Conservation (phyloP, 2,797 vertebrate species). For the Serranus cabrilla region DNA sequence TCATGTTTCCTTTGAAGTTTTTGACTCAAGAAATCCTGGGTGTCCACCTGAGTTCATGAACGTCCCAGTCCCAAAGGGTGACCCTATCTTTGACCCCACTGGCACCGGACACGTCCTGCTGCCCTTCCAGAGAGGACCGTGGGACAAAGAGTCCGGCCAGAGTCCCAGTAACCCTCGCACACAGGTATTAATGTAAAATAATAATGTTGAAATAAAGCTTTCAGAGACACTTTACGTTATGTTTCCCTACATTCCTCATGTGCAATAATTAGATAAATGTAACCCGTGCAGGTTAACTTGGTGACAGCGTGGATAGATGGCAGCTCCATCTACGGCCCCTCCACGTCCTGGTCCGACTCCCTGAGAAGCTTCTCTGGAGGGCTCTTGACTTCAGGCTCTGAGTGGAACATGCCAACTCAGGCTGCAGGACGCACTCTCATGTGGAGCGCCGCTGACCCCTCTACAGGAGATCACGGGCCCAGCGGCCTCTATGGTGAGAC, state of each 20-base stretch:
- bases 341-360: conserved; percentile 92
- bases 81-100: conserved; percentile 88
- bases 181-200: conserved; percentile 79
- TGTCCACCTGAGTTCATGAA: conserved; percentile 97
- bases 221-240: neutral
- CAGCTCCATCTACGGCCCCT: conserved; percentile 95
- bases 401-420: conserved; percentile 81
- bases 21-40: conserved; percentile 85
- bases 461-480: conserved; percentile 82
- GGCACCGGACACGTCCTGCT: conserved; percentile 86
- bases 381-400: conserved; percentile 80
- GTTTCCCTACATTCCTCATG: neutral
- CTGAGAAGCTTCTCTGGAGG: conserved; percentile 91
- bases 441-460: conserved; percentile 92
- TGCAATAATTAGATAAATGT: conserved; percentile 2
- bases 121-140: conserved; percentile 91
- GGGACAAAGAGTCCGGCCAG: conserved; percentile 89
- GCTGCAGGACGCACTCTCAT: conserved; percentile 79
- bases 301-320: conserved; percentile 96
- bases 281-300: conserved; percentile 86
- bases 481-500: conserved; percentile 89
- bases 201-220: neutral
- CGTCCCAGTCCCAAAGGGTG: conserved; percentile 88
- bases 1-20: conserved; percentile 91
- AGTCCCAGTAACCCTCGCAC: conserved; percentile 94